A percentile compares a stretch with the other conserved stretches of the same genome.
Evolutionary conservation across 2,888 invertebrate genomes (phyloP).

Genomic region (Sinodicranocentrus sp.): DNA sequence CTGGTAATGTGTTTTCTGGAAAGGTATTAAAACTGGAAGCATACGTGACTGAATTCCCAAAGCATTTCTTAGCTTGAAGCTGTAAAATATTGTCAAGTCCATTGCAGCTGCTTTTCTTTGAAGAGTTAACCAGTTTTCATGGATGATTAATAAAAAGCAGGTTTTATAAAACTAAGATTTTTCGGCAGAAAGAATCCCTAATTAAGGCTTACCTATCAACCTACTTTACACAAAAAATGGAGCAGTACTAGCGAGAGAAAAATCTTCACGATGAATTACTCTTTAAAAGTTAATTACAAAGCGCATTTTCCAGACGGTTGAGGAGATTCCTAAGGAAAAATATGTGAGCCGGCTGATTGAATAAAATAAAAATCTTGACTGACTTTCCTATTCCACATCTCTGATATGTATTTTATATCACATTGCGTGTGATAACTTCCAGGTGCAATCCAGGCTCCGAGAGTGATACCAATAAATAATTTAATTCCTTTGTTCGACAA

Average conservation of each 20-base stretch:
- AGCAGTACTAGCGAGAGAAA: neutral
- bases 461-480: neutral
- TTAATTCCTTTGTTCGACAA: neutral
- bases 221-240: conserved; percentile 10
- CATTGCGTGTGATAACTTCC: conserved; percentile 17
- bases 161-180: neutral
- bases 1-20: too few species aligned
- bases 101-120: too few species aligned
- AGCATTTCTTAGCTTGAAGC: too few species aligned
- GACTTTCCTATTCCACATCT: neutral
- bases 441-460: conserved; percentile 6
- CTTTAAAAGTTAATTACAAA: neutral
- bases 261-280: neutral
- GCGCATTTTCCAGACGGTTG: neutral
- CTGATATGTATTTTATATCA: neutral
- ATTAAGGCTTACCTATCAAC: neutral
- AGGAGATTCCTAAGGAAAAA: too few species aligned
- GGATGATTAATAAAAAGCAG: too few species aligned
- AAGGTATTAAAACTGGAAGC: too few species aligned
- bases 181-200: neutral
- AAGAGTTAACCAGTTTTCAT: too few species aligned
- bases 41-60: too few species aligned
- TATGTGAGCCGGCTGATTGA: neutral
- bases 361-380: neutral
- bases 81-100: too few species aligned